Percentiles rank a stretch among this genome's conserved stretches.
Evolutionary conservation across 1,140 invertebrate species (phyloP).

Genomic region (Pemphigus obesinymphae): DNA sequence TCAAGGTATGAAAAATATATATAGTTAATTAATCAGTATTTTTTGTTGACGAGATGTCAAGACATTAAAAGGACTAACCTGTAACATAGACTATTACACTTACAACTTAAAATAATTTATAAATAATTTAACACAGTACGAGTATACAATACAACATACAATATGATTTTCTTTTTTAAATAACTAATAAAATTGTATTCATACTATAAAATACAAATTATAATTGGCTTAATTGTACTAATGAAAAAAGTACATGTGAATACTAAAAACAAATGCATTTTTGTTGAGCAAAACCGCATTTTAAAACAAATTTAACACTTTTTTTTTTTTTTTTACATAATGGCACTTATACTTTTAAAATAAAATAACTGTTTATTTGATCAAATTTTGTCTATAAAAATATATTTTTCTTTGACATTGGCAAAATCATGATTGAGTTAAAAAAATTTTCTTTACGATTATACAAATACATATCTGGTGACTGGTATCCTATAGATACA

Average conservation of each 20-base stretch:
- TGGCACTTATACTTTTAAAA: constrained; percentile 21
- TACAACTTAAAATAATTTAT: constrained; percentile 24
- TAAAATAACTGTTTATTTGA: constrained; percentile 29
- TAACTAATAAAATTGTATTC: constrained; percentile 16
- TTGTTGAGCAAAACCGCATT: constrained; percentile 32
- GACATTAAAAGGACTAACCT: not conserved
- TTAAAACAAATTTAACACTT: not conserved
- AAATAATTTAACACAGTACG: constrained; percentile 28
- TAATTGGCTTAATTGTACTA: not conserved
- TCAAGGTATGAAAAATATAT: not conserved
- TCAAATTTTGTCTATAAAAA: constrained; percentile 35
- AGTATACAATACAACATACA: constrained; percentile 12
- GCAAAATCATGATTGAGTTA: not conserved
- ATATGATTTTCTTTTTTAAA: constrained; percentile 11
- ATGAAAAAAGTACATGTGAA: constrained; percentile 6
- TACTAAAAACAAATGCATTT: constrained; percentile 30
- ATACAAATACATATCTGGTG: not conserved
- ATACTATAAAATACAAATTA: not conserved
- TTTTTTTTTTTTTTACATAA: not conserved
- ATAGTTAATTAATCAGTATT: not conserved
- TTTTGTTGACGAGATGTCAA: not conserved
- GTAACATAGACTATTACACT: constrained; percentile 5
- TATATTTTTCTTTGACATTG: not conserved
- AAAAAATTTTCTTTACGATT: constrained; percentile 6
- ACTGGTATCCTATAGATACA: not conserved